Evolutionary conservation across 2,888 invertebrate genomes (phyloP), one percentile per base, ranked within the genome.

Genomic region (Chesias legatella): DNA sequence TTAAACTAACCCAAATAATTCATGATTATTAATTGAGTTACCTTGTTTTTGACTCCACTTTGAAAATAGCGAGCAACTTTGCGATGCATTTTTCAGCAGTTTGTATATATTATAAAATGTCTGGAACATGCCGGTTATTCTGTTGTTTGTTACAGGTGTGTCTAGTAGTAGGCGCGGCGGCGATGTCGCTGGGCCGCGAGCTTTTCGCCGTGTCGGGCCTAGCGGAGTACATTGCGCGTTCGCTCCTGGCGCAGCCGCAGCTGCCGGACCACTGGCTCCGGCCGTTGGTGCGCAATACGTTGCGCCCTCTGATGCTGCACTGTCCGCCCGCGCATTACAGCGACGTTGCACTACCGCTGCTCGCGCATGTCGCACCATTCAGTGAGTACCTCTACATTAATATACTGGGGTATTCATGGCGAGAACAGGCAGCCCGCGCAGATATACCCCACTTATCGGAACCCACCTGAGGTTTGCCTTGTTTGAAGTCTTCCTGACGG

Each of bases 261-360:
- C 91, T 97, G 68, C 96, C 97, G 24, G 97, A 97, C 78, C 94
- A 95, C 81, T 91, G 96, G 79, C 82, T 97, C 64, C 90, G 96
- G 39, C 93, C 94, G 1, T 91, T 97, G 30, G 93, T 96, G 53
- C 90, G 97, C 30, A 93, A 93, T 23, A 96, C 97, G 69, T 88
- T 97, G 59, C 95, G 95, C 67, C 94, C 96, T 10, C 95, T 96
- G 63, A 91, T 97, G 55, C 92, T 92, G 69, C 93, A 93, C 55
- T 98, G 97, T 71, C 97, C 97, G 36, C 92, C 94, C 25, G 92
- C 94, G 42, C 94, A 93, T 76, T 94, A 94, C 67, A 91, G 90
- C 38, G 84, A 89, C 48, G 95, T 95, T 22, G 86, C 96, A 26
- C 79, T 96, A 66, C 96, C 97, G 30, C 89, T 97, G 31, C 88